Conservation (phyloP, 2,888 invertebrate genomes). For the Prenolepis imparis region DNA sequence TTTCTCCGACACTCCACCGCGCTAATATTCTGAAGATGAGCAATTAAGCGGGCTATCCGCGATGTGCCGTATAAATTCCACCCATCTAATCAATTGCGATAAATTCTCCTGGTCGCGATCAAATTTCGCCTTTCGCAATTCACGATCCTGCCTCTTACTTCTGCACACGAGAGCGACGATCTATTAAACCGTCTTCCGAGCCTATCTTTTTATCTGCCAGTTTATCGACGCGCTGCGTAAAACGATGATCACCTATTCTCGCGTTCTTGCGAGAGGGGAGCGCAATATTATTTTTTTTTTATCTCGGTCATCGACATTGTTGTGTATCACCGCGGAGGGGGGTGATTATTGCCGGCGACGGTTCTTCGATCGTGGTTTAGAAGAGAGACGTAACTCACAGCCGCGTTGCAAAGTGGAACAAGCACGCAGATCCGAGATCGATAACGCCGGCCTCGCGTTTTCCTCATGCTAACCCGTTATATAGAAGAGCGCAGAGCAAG, state of each 20-base stretch:
- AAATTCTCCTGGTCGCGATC: not conserved
- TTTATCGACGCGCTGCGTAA: constrained; percentile 34
- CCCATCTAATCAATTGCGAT: constrained; percentile 2
- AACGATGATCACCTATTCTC: constrained; percentile 15
- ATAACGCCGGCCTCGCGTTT: constrained; percentile 23
- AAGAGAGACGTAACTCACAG: constrained; percentile 22
- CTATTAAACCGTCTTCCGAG: constrained; percentile 34
- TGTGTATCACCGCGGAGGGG: constrained; percentile 10
- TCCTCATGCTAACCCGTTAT: not conserved
- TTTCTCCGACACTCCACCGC: not conserved
- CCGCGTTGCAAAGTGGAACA: constrained; percentile 3
- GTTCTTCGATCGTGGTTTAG: constrained; percentile 18
- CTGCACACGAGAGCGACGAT: not conserved
- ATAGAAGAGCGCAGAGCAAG: constrained; percentile 26
- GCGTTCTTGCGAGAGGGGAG: constrained; percentile 4
- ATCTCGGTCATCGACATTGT: constrained; percentile 46
- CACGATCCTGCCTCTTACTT: constrained; percentile 9
- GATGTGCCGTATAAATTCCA: not conserved
- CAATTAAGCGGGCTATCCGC: not conserved
- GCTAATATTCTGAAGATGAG: not conserved
- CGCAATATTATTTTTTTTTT: constrained; percentile 43
- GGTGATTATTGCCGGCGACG: constrained; percentile 28
- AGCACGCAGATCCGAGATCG: constrained; percentile 40
- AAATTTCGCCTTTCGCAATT: constrained; percentile 10
- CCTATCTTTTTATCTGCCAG: constrained; percentile 36